Evolutionary conservation across 2,888 invertebrate genomes (phyloP).

Genomic region (Hipparchia sbordonii): DNA sequence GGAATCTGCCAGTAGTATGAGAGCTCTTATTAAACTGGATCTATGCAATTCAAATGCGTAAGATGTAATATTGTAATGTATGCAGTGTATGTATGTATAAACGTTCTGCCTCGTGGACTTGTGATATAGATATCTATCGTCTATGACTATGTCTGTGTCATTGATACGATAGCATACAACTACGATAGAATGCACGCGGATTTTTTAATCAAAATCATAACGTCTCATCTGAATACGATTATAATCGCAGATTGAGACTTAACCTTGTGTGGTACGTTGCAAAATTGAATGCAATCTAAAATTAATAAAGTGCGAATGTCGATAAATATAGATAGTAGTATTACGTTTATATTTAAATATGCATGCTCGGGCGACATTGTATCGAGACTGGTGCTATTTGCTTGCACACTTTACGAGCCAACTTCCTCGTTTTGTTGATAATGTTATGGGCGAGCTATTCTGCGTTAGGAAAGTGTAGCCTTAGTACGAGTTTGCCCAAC

Average conservation of each 20-base stretch:
- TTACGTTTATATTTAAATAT: slow-evolving; percentile 66
- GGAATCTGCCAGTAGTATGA: background rate
- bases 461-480: slow-evolving; percentile 30
- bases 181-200: slow-evolving; percentile 15
- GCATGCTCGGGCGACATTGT: slow-evolving; percentile 61
- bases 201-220: slow-evolving; percentile 9
- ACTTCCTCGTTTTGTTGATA: slow-evolving; percentile 67
- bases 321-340: slow-evolving; percentile 61
- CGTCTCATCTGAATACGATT: background rate
- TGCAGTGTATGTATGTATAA: background rate
- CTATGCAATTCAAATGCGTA: background rate
- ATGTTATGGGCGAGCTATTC: slow-evolving; percentile 48
- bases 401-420: slow-evolving; percentile 47
- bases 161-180: slow-evolving; percentile 17
- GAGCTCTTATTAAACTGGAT: background rate
- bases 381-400: slow-evolving; percentile 56
- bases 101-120: slow-evolving; percentile 7
- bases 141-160: slow-evolving; percentile 16
- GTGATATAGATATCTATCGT: background rate
- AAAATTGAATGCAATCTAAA: slow-evolving; percentile 9
- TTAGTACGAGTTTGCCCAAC: too few relatives aligned
- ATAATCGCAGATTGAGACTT: slow-evolving; percentile 13
- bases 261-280: background rate
- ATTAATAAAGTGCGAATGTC: slow-evolving; percentile 46
- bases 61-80: slow-evolving; percentile 1